Conservation (phyloP, 2,888 invertebrate genomes). For the Tetragonisca angustula region DNA sequence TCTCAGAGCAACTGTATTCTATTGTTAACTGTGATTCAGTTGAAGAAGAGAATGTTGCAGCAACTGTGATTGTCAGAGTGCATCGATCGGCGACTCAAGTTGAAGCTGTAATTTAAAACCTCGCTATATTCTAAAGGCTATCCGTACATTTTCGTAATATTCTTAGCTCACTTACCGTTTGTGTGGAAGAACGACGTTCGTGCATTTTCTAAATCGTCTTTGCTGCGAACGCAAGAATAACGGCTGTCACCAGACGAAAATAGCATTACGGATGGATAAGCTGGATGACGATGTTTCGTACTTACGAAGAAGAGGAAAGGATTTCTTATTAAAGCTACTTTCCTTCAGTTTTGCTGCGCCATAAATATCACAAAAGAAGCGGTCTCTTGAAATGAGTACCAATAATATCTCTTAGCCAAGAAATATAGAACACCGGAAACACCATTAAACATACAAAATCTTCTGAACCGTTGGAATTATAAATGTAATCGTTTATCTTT, state of each 20-base stretch:
- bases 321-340: constrained; percentile 49
- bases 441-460: background rate
- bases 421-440: background rate
- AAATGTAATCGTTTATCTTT: background rate
- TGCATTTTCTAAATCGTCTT: constrained; percentile 34
- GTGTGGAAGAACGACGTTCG: background rate
- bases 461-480: background rate
- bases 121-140: background rate
- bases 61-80: background rate
- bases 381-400: constrained; percentile 18
- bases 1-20: background rate
- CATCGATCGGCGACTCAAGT: background rate
- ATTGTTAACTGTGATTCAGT: background rate
- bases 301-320: constrained; percentile 41
- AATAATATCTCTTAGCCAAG: constrained; percentile 19
- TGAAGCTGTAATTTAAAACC: background rate
- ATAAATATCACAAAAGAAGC: constrained; percentile 32
- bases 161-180: constrained; percentile 5
- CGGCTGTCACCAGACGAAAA: constrained; percentile 34
- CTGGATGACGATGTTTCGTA: constrained; percentile 61
- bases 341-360: constrained; percentile 34
- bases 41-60: background rate
- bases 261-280: constrained; percentile 55
- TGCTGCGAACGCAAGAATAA: constrained; percentile 22
- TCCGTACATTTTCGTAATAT: background rate